Conservation (phyloP, 2,888 invertebrate species). For the Nomada fucata region DNA sequence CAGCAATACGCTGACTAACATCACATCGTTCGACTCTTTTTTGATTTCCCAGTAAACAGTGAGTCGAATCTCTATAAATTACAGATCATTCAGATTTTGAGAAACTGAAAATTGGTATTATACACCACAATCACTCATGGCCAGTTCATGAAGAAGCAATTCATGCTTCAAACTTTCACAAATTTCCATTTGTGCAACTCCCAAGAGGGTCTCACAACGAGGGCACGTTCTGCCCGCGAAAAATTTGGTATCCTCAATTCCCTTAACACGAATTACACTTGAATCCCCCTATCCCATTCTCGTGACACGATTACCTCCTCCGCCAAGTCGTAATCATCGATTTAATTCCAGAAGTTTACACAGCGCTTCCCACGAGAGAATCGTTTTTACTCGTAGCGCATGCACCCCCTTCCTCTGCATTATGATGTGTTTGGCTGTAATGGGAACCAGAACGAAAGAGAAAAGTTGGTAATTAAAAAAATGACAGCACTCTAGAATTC, state of each 20-base stretch:
- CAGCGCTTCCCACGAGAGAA: conserved; percentile 3
- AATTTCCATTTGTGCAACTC: too few relatives aligned
- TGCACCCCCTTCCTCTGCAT: conserved; percentile 1
- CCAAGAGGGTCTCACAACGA: not conserved
- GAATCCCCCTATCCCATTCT: conserved; percentile 12
- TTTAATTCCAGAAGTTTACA: conserved; percentile 24
- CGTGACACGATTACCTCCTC: conserved; percentile 17
- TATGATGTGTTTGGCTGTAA: not conserved
- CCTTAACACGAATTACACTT: conserved; percentile 13
- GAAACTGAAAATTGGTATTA: too few relatives aligned
- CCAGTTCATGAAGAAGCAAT: too few relatives aligned
- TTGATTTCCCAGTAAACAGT: too few relatives aligned
- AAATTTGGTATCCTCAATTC: conserved; percentile 16
- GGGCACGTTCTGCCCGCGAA: not conserved
- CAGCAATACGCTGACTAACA: too few relatives aligned
- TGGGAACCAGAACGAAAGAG: not conserved
- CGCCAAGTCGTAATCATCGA: conserved; percentile 30
- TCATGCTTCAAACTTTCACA: too few relatives aligned
- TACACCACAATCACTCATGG: too few relatives aligned
- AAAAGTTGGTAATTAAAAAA: too few relatives aligned
- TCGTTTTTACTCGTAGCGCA: not conserved
- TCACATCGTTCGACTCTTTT: too few relatives aligned
- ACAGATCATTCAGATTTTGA: too few relatives aligned
- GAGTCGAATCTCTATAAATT: too few relatives aligned
- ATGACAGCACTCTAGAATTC: too few relatives aligned